Evolutionary conservation across 2,888 invertebrate species (phyloP).

Genomic region (Drosophila multiciliata): DNA sequence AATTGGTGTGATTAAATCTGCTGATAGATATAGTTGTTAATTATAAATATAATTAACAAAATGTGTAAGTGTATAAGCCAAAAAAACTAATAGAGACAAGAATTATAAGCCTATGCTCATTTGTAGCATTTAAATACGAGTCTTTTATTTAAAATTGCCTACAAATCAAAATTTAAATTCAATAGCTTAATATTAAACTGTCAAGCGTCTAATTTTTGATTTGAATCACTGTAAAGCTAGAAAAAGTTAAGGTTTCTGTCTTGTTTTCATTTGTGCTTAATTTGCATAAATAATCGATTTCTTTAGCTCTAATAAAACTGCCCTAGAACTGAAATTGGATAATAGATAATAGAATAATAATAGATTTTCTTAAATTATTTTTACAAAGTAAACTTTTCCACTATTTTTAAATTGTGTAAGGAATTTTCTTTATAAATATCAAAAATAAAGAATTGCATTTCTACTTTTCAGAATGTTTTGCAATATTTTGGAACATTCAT

Average conservation of each 20-base stretch:
- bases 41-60: constrained; percentile 20
- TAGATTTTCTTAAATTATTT: neutral
- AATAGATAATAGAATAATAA: neutral
- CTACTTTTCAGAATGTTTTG: neutral
- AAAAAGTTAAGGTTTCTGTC: neutral
- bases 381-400: neutral
- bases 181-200: neutral
- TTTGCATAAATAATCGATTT: neutral
- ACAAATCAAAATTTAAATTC: neutral
- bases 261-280: neutral
- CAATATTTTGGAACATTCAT: neutral
- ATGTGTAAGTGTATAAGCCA: neutral
- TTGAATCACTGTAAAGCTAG: neutral
- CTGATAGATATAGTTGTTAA: constrained; percentile 55
- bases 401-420: neutral
- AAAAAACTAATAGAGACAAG: neutral
- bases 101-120: neutral
- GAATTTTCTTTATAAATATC: neutral
- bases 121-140: neutral
- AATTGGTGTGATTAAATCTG: constrained; percentile 30
- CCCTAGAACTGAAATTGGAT: neutral
- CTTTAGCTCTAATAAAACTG: neutral
- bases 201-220: neutral
- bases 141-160: neutral
- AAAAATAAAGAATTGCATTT: neutral